phyloP scores from a whole-genome alignment of 2,797 vertebrate genomes.

The Sciurus carolinensis region DNA sequence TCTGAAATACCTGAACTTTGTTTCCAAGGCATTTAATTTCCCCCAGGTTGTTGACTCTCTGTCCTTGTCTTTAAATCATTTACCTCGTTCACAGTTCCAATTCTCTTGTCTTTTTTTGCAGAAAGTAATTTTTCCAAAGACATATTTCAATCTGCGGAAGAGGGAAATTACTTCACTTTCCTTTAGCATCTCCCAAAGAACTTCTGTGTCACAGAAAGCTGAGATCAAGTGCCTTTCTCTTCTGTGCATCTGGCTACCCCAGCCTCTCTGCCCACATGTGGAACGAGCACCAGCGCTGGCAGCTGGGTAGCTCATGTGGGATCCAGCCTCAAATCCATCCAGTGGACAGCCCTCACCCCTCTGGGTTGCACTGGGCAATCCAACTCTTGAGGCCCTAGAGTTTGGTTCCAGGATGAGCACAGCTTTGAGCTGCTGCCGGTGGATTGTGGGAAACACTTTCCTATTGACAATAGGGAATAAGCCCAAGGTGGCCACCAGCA shows the following conservation, averaged over 20 bases:
- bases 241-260: constrained; percentile 17
- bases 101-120: constrained; percentile 35
- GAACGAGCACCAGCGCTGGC: not conserved
- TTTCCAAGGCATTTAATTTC: constrained; percentile 47
- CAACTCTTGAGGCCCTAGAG: not conserved
- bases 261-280: not conserved
- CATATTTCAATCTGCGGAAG: constrained; percentile 55
- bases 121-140: constrained; percentile 76
- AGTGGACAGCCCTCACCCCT: not conserved
- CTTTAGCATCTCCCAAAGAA: constrained; percentile 63
- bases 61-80: constrained; percentile 64
- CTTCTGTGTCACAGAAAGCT: constrained; percentile 51
- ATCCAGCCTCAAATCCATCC: not conserved
- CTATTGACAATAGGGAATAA: not conserved
- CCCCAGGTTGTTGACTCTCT: not conserved
- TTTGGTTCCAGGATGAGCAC: not conserved
- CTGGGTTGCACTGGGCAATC: not conserved
- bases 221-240: constrained; percentile 40
- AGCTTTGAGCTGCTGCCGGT: not conserved
- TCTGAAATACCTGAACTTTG: constrained; percentile 7
- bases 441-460: not conserved
- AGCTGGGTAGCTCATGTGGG: not conserved
- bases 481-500: not conserved
- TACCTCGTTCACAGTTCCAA: constrained; percentile 1
- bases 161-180: constrained; percentile 58